Evolutionary conservation across 1,140 invertebrate genomes (phyloP).

Genomic region (Tenebrio molitor): DNA sequence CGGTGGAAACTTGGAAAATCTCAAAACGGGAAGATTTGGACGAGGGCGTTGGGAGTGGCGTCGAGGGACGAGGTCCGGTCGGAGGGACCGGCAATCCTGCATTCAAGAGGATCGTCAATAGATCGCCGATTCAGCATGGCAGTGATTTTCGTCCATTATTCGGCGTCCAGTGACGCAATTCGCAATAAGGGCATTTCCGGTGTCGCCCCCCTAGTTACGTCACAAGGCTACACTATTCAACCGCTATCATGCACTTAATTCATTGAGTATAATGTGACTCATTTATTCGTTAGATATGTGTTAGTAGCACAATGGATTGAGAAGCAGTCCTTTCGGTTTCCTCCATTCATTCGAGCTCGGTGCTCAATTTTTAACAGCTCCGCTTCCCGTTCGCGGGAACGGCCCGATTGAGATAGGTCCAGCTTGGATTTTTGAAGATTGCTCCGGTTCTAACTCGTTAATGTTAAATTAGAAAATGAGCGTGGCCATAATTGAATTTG

Average conservation of each 20-base stretch:
- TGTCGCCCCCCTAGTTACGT: constrained; percentile 58
- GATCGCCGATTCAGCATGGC: constrained; percentile 20
- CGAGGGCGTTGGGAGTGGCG: too few relatives aligned
- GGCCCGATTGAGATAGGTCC: constrained; percentile 20
- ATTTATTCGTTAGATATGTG: constrained; percentile 52
- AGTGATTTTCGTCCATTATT: constrained; percentile 40
- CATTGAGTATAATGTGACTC: constrained; percentile 55
- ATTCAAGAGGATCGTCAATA: constrained; percentile 39
- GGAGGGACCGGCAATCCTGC: too few relatives aligned
- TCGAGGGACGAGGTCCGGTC: too few relatives aligned
- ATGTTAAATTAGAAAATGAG: constrained; percentile 39
- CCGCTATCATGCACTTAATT: constrained; percentile 55
- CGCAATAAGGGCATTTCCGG: constrained; percentile 55
- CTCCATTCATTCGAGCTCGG: not conserved
- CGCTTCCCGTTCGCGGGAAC: not conserved
- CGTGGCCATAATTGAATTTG: constrained; percentile 35
- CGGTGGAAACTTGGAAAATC: not conserved
- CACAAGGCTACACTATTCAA: constrained; percentile 57
- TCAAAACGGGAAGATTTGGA: too few relatives aligned
- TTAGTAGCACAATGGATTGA: constrained; percentile 47
- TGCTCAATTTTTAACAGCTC: constrained; percentile 5
- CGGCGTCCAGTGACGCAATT: constrained; percentile 54
- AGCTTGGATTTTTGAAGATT: constrained; percentile 26
- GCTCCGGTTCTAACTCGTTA: constrained; percentile 42
- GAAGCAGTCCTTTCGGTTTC: constrained; percentile 13